A percentile compares a stretch with the other conserved stretches of the same genome.
These are phyloP conservation scores for Phragmatobia fuliginosa DNA, from an alignment of 2,888 invertebrate genomes.

Conservation along the genomic window DNA sequence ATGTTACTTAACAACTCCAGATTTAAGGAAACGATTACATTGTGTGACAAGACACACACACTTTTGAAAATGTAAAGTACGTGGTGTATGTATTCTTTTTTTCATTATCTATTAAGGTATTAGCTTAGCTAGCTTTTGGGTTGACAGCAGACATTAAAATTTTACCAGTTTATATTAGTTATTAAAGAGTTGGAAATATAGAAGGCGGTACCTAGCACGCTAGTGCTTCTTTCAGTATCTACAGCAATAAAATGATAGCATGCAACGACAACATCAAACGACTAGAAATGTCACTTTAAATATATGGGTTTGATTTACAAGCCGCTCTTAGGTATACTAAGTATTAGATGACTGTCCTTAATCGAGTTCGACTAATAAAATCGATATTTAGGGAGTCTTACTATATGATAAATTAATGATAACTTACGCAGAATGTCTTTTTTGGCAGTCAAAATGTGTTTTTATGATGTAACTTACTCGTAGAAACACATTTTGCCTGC, in stretches of 20 bases:
- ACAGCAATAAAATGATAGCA: conserved; percentile 17
- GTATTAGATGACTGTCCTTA: too few species aligned
- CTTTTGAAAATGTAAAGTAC: not conserved
- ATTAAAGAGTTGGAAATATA: conserved; percentile 12
- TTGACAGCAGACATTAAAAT: not conserved
- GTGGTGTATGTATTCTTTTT: not conserved
- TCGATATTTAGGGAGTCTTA: too few species aligned
- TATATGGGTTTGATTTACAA: not conserved
- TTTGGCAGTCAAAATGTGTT: too few species aligned
- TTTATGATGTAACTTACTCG: too few species aligned
- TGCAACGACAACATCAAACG: conserved; percentile 13
- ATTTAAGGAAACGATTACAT: not conserved
- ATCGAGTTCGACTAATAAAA: not conserved
- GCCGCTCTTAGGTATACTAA: not conserved
- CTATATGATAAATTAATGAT: too few species aligned
- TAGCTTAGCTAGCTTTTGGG: too few species aligned
- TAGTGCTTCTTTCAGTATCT: conserved; percentile 6
- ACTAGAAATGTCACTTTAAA: not conserved
- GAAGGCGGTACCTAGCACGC: conserved; percentile 19
- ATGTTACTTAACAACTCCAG: not conserved
- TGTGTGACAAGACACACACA: not conserved
- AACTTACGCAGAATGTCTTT: too few species aligned
- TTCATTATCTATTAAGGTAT: not conserved
- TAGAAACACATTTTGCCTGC: too few species aligned
- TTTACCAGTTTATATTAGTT: not conserved